Conservation (phyloP, 2,797 vertebrate genomes). For the Parauchenoglanis punctatus region DNA sequence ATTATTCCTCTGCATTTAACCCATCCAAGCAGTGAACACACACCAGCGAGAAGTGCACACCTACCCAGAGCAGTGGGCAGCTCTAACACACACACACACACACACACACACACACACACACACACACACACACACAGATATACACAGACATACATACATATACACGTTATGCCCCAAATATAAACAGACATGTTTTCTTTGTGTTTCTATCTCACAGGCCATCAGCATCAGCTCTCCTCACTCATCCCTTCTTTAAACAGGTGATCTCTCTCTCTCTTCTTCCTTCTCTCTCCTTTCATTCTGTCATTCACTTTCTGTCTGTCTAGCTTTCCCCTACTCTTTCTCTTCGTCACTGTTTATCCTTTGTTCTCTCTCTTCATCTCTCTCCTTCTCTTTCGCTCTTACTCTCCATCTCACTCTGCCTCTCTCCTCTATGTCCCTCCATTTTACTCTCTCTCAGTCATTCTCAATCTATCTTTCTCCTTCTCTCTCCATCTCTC, state of each 20-base stretch:
- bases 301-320: not conserved
- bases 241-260: conserved; percentile 96
- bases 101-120: no score
- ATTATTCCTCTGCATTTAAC: no score
- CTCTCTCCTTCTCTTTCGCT: not conserved
- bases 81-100: no score
- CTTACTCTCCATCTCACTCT: not conserved
- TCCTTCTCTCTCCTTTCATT: not conserved
- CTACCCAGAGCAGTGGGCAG: no score
- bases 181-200: not conserved
- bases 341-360: not conserved
- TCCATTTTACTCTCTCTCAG: not conserved
- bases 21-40: no score
- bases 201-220: conserved; percentile 79
- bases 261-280: conserved; percentile 66
- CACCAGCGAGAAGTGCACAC: no score
- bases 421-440: not conserved
- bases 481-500: not conserved
- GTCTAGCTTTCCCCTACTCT: not conserved
- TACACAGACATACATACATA: not conserved
- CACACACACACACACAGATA: conserved; percentile 46
- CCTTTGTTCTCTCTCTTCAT: not conserved
- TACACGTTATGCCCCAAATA: not conserved
- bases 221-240: conserved; percentile 87
- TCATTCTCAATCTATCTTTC: not conserved